Base-by-base conservation (phyloP, 2,113 vertebrate genomes). In the Ptilorrhoa leucosticta region DNA sequence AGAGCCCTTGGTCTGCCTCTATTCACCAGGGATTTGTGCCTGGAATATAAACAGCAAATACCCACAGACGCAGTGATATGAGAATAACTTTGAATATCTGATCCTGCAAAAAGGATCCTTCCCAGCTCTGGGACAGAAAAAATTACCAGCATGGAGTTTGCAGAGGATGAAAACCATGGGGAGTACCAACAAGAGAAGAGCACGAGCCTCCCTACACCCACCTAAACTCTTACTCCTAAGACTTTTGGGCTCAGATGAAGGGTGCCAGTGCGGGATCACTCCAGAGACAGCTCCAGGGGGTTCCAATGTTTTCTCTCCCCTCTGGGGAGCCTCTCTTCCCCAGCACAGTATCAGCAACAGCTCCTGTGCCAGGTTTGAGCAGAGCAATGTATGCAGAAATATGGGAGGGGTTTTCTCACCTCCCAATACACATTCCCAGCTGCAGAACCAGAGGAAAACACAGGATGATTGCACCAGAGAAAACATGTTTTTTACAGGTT, bases 401-500 rank as follows among this genome's bases (percentile, higher is more conserved):
- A 57, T 0, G 1, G n/a, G 11, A 71, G 42, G 16, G 3, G 15
- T 1, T 2, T 64, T 60, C 35, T 79, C 53, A n/a, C 7, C 11
- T 61, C 30, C 20, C 2, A 0, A 0, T 3, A 64, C 5, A 8
- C 3, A 0, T 68, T 71, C 12, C 35, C 71, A 72, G 70, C 48
- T 79, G 33, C 69, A 61, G 26, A 89, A 54, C 31, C 27, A 30
- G 18, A 70, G 53, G 53, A 94, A 92, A 68, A 48, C 50, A 80
- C 7, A 23, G 64, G 47, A 47, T 90, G 92, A 47, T 37, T 39
- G 47, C 50, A 68, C 13, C 64, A 75, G 17, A 90, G 39, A 50
- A 90, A 72, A 66, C 3, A 12, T 9, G 4, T 0, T 45, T 63
- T 56, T 65, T 45, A 35, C 69, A 70, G 39, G 23, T 69, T 90